A percentile compares a stretch with the other conserved stretches of the same genome.
These are phyloP conservation scores for Silvanus unidentatus DNA, from an alignment of 2,888 invertebrate species.

Conservation along the genomic window DNA sequence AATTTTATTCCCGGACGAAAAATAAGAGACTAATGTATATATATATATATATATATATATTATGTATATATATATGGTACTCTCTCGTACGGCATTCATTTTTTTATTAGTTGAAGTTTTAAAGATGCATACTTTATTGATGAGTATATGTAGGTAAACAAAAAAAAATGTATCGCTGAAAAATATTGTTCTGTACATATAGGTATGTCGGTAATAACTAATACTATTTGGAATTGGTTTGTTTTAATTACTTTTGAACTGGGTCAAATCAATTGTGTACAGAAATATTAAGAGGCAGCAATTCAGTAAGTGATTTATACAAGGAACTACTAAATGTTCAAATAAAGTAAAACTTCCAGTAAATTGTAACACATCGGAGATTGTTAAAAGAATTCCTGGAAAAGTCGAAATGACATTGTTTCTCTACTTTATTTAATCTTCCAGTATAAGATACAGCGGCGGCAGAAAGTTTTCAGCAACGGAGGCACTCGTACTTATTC, in stretches of 20 bases:
- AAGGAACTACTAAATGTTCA: conserved; percentile 9
- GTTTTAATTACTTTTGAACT: neutral
- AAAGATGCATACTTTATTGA: no score
- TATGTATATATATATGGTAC: no score
- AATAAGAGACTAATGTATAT: no score
- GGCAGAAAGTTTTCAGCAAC: conserved; percentile 23
- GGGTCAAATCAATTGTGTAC: neutral
- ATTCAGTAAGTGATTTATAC: neutral
- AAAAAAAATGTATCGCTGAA: no score
- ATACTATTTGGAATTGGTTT: neutral
- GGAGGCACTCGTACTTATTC: conserved; percentile 18
- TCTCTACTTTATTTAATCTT: conserved; percentile 32
- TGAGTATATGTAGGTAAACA: no score
- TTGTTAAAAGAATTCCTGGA: conserved; percentile 24
- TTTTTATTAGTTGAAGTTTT: no score
- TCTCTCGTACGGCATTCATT: no score
- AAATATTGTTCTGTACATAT: no score
- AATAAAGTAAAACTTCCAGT: conserved; percentile 12
- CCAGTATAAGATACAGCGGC: conserved; percentile 23
- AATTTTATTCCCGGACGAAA: no score
- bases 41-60: no score
- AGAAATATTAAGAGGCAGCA: neutral
- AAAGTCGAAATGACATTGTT: conserved; percentile 31
- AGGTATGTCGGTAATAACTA: no score
- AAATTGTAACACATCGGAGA: conserved; percentile 10